Evolutionary conservation across 2,888 invertebrate genomes (phyloP), one percentile per base, ranked within the genome.

Genomic region (Philonicus albiceps): DNA sequence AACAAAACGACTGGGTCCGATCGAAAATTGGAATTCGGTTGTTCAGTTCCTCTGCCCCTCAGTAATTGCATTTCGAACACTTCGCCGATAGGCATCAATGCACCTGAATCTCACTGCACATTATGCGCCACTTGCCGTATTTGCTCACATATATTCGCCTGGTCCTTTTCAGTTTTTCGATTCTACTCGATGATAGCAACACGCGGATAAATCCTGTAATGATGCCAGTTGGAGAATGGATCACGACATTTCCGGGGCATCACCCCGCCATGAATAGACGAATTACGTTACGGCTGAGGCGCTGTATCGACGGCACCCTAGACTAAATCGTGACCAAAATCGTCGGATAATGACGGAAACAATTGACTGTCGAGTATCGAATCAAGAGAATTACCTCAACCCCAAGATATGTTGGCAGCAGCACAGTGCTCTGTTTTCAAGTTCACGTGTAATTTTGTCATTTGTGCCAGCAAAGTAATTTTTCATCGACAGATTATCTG

Each of bases 281-380:
- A 53, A 80, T 80, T 43, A 53, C 16, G 37, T 53, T 43, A n/a
- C 16, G 37, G 19, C 34, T 49, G n/a, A 49, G 49, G 49, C 19
- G n/a, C 5, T 49, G 19, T 7, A n/a, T n/a, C 49, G 49, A n/a
- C 49, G 49, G n/a, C 49, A 81, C 31, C 27, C 64, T 64, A 64
- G 34, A 34, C 64, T 34, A 81, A 19, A 81, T 81, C 81, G 81
- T 81, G 81, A 81, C 55, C 49, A 34, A 81, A 81, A 81, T 81
- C 55, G 64, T 81, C 55, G 81, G 64, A 81, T 81, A 81, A 81
- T 81, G 53, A 49, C 81, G 81, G 49, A 37, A 81, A 64, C 78
- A 81, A 31, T 34, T 8, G 37, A 19, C 30, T 11, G 16, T 31
- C 19, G 74, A 34, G 27, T 37, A 81, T 53, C 27, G 30, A 78